Conservation (phyloP, 1,140 invertebrate genomes). For the Formica selysi region DNA sequence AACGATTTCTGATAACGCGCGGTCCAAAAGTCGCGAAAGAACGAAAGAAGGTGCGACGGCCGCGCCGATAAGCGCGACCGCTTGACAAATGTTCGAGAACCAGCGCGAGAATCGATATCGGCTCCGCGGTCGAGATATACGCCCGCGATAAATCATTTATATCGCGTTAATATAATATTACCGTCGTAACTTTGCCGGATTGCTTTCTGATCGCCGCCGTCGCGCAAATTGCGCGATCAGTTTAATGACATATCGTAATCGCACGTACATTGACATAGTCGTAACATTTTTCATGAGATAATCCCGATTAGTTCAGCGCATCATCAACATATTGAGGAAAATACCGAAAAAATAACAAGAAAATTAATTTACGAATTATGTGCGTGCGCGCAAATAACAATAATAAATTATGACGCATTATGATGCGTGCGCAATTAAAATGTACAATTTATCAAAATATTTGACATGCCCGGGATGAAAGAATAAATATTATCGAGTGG, state of each 20-base stretch:
- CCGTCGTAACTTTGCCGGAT: constrained; percentile 38
- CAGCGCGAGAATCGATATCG: constrained; percentile 50
- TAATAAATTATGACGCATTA: too few species aligned
- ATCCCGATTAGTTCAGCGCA: neutral
- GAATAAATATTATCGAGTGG: constrained; percentile 31
- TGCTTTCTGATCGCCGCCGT: constrained; percentile 31
- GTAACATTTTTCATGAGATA: constrained; percentile 3
- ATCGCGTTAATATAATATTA: constrained; percentile 59
- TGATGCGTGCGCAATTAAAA: neutral
- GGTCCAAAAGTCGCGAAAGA: constrained; percentile 22
- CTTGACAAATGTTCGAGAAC: constrained; percentile 56
- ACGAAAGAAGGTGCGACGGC: constrained; percentile 45
- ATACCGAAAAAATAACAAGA: neutral
- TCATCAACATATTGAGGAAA: neutral
- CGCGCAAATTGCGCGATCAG: constrained; percentile 43
- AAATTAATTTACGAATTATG: neutral
- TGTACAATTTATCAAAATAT: constrained; percentile 14
- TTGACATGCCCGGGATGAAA: neutral
- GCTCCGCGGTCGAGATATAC: constrained; percentile 39
- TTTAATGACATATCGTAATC: constrained; percentile 3
- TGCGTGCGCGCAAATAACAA: neutral
- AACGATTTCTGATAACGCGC: constrained; percentile 64
- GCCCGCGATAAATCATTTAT: constrained; percentile 53
- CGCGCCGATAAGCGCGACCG: constrained; percentile 37
- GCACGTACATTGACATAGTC: neutral